Evolutionary conservation across 2,113 vertebrate genomes (phyloP).

Genomic region (Anolis sagrei): DNA sequence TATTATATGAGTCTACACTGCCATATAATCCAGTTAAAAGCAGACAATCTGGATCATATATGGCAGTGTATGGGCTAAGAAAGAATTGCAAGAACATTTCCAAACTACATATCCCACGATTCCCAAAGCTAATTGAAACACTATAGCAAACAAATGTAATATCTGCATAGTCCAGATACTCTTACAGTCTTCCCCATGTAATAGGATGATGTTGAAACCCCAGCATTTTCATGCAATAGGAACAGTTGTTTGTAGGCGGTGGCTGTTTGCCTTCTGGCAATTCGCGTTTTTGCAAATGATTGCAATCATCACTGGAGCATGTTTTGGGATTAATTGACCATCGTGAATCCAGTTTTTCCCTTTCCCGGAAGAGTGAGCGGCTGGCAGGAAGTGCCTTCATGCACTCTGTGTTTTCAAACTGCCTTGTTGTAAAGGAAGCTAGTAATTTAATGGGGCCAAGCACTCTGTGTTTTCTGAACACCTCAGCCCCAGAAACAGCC

Average conservation of each 20-base stretch:
- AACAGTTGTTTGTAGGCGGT: not conserved
- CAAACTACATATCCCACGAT: not conserved
- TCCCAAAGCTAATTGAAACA: too few species aligned
- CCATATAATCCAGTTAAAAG: too few species aligned
- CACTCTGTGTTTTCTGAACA: too few species aligned
- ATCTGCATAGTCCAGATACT: too few species aligned
- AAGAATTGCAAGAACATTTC: too few species aligned
- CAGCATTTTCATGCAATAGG: not conserved
- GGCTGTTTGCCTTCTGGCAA: not conserved
- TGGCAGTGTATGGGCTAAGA: too few species aligned
- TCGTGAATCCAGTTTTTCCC: not conserved
- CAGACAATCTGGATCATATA: too few species aligned
- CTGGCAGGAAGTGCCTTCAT: not conserved
- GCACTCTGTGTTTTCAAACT: constrained; percentile 11
- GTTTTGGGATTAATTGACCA: not conserved
- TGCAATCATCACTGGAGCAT: not conserved
- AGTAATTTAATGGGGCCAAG: not conserved
- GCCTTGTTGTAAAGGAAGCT: not conserved
- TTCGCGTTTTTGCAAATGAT: not conserved
- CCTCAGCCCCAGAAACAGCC: not conserved
- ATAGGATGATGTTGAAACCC: not conserved
- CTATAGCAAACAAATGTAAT: too few species aligned
- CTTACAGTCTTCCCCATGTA: not conserved
- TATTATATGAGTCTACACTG: too few species aligned
- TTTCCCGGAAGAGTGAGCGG: not conserved